Evolutionary conservation across 2,797 vertebrate genomes (phyloP).

Genomic region (Takifugu ocellatus): DNA sequence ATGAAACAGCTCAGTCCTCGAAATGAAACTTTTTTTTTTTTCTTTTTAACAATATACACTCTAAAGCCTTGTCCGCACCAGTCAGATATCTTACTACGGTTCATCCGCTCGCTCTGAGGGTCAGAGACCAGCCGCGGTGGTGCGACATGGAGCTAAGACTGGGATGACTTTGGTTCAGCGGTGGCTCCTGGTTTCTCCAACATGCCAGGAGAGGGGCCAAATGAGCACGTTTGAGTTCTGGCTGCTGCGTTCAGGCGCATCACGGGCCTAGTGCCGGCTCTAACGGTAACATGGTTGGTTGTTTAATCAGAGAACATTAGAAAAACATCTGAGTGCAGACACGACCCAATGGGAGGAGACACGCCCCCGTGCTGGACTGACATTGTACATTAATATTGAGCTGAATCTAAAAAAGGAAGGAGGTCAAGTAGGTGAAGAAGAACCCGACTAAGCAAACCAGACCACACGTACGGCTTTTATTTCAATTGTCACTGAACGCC

Average conservation of each 20-base stretch:
- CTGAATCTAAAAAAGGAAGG: constrained; percentile 12
- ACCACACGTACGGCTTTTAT: constrained; percentile 69
- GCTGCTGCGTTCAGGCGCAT: too few relatives aligned
- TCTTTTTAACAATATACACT: constrained; percentile 43
- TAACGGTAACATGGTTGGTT: too few relatives aligned
- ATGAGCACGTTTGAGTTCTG: too few relatives aligned
- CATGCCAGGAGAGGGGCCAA: too few relatives aligned
- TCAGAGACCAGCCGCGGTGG: too few relatives aligned
- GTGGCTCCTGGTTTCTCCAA: too few relatives aligned
- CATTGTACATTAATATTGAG: constrained; percentile 24
- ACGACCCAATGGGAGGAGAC: constrained; percentile 28
- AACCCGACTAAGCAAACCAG: constrained; percentile 73
- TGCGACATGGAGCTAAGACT: too few relatives aligned
- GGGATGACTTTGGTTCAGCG: too few relatives aligned
- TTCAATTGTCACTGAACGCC: constrained; percentile 62
- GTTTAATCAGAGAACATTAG: background rate
- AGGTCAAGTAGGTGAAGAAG: constrained; percentile 56
- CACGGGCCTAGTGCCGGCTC: too few relatives aligned
- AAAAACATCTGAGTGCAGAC: background rate
- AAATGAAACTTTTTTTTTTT: constrained; percentile 57
- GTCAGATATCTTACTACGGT: too few relatives aligned
- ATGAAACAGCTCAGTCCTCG: constrained; percentile 68
- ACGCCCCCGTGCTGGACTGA: constrained; percentile 46
- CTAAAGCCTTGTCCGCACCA: constrained; percentile 11
- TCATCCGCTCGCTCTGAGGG: too few relatives aligned